Conservation (phyloP, 2,797 vertebrate species). For the Propithecus deckenii region DNA sequence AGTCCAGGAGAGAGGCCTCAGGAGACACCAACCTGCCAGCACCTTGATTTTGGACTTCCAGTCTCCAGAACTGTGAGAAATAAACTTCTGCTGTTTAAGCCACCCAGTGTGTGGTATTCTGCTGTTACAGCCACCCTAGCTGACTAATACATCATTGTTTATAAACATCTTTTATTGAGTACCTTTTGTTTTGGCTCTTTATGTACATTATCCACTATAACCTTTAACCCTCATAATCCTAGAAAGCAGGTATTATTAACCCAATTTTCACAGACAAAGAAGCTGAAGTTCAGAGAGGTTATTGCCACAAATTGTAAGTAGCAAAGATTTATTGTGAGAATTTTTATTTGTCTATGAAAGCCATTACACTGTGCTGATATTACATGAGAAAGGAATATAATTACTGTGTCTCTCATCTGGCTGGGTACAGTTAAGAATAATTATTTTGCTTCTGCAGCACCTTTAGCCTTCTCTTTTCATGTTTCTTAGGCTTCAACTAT, state of each 20-base stretch:
- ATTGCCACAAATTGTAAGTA: background rate
- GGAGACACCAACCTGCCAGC: background rate
- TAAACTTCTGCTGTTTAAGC: background rate
- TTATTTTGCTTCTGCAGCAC: background rate
- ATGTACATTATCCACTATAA: background rate
- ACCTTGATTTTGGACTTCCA: background rate
- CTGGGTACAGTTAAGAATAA: background rate
- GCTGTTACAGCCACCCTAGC: background rate
- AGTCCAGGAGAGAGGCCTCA: background rate
- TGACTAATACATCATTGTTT: background rate
- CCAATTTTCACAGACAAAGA: background rate
- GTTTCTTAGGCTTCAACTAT: background rate
- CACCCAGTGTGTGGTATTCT: background rate
- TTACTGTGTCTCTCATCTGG: background rate
- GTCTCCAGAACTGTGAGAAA: background rate
- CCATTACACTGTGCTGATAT: background rate
- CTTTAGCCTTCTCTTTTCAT: background rate
- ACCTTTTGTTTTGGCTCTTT: background rate
- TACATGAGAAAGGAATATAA: background rate
- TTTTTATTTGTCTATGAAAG: background rate
- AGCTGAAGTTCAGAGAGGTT: background rate
- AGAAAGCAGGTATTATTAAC: background rate
- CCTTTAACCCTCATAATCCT: background rate
- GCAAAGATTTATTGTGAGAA: background rate
- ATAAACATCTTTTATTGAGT: background rate